Base-by-base conservation (phyloP, 1,140 invertebrate genomes). In the Drosophila albomicans region DNA sequence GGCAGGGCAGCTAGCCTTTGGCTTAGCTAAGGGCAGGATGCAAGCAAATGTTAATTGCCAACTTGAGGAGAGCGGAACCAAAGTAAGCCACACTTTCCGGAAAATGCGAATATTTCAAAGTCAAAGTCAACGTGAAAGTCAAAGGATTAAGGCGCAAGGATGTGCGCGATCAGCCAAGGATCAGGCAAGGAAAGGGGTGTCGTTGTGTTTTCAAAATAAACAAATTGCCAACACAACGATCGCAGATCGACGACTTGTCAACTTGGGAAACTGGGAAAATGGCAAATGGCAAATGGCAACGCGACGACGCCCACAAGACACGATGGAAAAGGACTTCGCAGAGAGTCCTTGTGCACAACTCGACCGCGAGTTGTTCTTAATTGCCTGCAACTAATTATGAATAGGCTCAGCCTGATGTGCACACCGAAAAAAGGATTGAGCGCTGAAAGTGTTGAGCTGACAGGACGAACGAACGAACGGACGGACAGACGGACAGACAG, bases 331-430 rank as follows among this genome's bases (percentile, higher is more conserved):
- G 8, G 11, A 51, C 16, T 10, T 57, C 41, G 41, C 30, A 32
- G 6, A 32, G 41, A 58, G 57, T 51, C 84, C 84, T 88, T 88
- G 84, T 63, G 48, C 20, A 67, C 78, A 25, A 25, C 20, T 25
- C 64, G 76, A 89, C 84, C 80, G 85, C 85, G 85, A 78, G 81
- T 58, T 49, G 51, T 62, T 68, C 62, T 88, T 88, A 88, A 88
- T 88, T 88, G 85, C 81, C 85, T 88, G 85, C 78, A 88, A 88
- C 85, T 88, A 88, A 88, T 88, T 88, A 88, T 88, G 81, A 88
- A 88, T 88, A 88, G 85, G 57, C 51, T 45, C 16, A 32, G 52
- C 51, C 58, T 10, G 43, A 62, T 58, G 52, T 51, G 68, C 20
- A 25, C 20, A 49, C 32, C 45, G 7, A 10, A 38, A 54, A 87